Evolutionary conservation across 1,140 invertebrate species (phyloP).

Genomic region (Drosophila sechellia): DNA sequence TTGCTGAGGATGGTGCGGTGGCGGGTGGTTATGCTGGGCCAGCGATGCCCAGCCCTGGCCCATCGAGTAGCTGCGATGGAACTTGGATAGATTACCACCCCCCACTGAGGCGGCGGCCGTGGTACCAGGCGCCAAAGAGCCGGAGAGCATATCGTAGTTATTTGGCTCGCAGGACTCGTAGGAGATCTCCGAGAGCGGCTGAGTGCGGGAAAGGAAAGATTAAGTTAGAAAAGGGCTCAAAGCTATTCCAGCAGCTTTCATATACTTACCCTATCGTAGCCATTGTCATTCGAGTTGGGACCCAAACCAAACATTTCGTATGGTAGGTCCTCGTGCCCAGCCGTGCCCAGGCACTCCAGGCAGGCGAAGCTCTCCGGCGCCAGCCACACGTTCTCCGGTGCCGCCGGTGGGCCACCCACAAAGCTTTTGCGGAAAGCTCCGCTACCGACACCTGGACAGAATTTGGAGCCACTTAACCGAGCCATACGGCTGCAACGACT

Average conservation of each 20-base stretch:
- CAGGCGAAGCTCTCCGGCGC: conserved; percentile 92
- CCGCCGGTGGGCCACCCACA: conserved; percentile 71
- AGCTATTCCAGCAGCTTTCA: no score
- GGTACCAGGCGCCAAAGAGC: conserved; percentile 39
- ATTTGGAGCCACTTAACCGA: conserved; percentile 65
- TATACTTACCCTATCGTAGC: conserved; percentile 70
- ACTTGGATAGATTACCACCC: conserved; percentile 62
- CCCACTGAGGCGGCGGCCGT: conserved; percentile 5
- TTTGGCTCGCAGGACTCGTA: conserved; percentile 80
- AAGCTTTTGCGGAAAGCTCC: conserved; percentile 74
- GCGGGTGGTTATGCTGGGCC: conserved; percentile 16
- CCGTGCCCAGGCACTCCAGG: conserved; percentile 89
- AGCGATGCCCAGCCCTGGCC: conserved; percentile 41
- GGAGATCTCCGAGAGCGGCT: conserved; percentile 82
- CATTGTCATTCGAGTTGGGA: conserved; percentile 57
- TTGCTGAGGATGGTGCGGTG: conserved; percentile 18
- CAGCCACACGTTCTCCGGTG: conserved; percentile 85
- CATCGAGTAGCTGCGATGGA: conserved; percentile 84
- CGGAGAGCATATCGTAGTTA: conserved; percentile 72
- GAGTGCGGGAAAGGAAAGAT: neutral
- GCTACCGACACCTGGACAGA: conserved; percentile 22
- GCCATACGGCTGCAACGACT: conserved; percentile 80
- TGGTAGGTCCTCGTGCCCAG: conserved; percentile 85
- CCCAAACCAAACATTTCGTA: conserved; percentile 81
- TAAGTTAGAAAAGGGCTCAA: neutral